Evolutionary conservation across 2,113 vertebrate species (phyloP), one percentile per base, ranked within the genome.

Genomic region (Melanocharis versteri): DNA sequence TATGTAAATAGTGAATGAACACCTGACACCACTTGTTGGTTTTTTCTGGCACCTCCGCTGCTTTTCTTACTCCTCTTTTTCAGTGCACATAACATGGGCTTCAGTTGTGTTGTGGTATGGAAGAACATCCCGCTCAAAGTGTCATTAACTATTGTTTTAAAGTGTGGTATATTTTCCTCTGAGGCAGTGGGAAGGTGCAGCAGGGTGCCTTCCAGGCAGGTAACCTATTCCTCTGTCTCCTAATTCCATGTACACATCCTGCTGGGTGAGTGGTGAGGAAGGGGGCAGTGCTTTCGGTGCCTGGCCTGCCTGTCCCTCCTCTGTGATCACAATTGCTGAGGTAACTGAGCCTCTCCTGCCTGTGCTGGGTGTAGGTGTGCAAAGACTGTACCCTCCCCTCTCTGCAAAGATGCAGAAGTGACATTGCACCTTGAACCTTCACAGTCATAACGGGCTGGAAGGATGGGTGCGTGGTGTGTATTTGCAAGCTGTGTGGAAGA

Each of bases 1-100:
- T 20, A 4, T 7, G 7, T 31, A 35, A 31, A 8, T 3, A 44
- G 61, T 10, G 62, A 57, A 35, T 4, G 1, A 71, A 16, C 15
- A 62, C 20, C 26, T 24, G 35, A 21, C 13, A 2, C 42, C 15
- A 3, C 21, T 10, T 20, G 6, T 7, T 40, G 35, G 0, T 20
- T 14, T 58, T 39, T 57, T 17, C 45, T 53, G 24, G 22, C 31
- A 45, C 13, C 24, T 62, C 31, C n/a, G 13, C 71, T n/a, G 5
- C 57, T 83, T 64, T n/a, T 48, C 2, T 73, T 13, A 3, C 16
- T 54, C 39, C 15, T 81, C 16, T 51, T 70, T 70, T 31, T 48
- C 37, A 8, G 0, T 11, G 31, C 56, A 12, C 1, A 0, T n/a
- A 56, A 56, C 11, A 0, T 1, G 22, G 35, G 15, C 30, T 65